Evolutionary conservation across 2,888 invertebrate genomes (phyloP).

Genomic region (Noctua janthe): DNA sequence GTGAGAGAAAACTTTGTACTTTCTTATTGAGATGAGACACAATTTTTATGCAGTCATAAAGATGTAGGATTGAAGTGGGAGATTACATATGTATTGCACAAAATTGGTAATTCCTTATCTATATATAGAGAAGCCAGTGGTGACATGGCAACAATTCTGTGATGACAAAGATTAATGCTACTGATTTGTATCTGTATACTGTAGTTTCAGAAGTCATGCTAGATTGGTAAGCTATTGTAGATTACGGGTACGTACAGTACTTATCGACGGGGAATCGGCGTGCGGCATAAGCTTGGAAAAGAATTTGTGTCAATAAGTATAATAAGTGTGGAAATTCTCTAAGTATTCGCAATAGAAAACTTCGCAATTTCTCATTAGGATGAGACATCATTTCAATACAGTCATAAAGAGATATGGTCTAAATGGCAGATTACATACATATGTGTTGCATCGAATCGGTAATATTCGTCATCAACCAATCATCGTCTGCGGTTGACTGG

Average conservation of each 20-base stretch:
- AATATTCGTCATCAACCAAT: background rate
- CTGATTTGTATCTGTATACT: background rate
- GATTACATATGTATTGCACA: background rate
- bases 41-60: background rate
- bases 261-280: background rate
- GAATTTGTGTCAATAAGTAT: background rate
- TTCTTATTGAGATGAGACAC: conserved; percentile 9
- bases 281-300: background rate
- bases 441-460: background rate
- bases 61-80: background rate
- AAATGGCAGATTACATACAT: background rate
- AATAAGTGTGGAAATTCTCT: background rate
- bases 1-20: conserved; percentile 33
- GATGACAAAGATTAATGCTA: background rate
- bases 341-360: background rate
- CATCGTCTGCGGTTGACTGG: background rate
- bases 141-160: background rate
- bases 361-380: background rate
- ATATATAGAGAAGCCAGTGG: background rate
- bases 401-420: background rate
- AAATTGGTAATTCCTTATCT: conserved; percentile 1
- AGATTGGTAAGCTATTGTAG: background rate
- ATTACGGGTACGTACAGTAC: background rate
- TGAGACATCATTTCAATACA: background rate
- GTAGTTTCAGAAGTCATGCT: background rate